Evolutionary conservation across 2,797 vertebrate genomes (phyloP), one percentile per base, ranked within the genome.

Genomic region (Epinephelus coioides): DNA sequence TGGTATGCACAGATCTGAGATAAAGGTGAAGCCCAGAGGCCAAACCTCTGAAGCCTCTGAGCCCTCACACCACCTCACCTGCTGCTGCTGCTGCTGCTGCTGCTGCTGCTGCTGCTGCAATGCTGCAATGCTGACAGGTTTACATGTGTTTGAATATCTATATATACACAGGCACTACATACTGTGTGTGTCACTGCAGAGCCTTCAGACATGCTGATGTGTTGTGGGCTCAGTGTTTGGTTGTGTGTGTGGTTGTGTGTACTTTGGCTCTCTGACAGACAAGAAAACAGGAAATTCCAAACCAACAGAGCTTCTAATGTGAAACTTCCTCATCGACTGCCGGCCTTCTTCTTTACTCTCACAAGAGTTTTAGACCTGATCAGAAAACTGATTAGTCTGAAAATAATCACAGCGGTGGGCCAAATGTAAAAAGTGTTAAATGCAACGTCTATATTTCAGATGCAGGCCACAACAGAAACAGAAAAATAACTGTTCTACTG

Each of bases 231-330:
- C 53, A 18, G 1, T 21, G 30, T 34, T 30, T 30, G 27, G 27
- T 30, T 30, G 27, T 30, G 27, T 30, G 27, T 30, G 27, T 34
- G 30, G 30, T 34, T 34, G 6, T 49, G 49, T 63, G 9, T 40
- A 44, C 6, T 44, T 34, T 12, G 7, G 44, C 8, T 1, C 21
- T 57, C 11, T 11, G 9, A 56, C 2, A 27, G 10, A 43, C 18
- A 46, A 11, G 6, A 17, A 54, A 51, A 70, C 63, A 83, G 76
- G 70, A 83, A 73, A 72, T 81, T 54, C 27, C 13, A 59, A 72
- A 76, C 47, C 73, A 77, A n/a, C 30, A 21, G 2, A 68, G 6
- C 2, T 2, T 19, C 30, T 55, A 4, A 15, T 19, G 40, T 62
- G 11, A 82, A 54, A 59, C 54, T 64, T 54, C 53, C 17, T 30